Percentiles rank a stretch among this genome's conserved stretches.
Conservation (phyloP, 1,140 invertebrate genomes). For the Drosophila nikananu region DNA sequence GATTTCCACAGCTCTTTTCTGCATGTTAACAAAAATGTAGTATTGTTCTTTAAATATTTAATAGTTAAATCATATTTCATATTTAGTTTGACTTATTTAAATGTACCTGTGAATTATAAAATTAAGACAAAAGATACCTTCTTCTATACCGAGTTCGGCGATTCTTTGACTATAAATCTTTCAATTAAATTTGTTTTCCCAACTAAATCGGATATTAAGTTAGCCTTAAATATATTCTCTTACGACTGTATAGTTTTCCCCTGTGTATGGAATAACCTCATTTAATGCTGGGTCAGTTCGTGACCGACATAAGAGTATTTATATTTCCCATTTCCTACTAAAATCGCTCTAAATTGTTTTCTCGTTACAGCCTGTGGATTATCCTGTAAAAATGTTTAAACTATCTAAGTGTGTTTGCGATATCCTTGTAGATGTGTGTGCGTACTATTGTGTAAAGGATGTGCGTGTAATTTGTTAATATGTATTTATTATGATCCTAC, state of each 20-base stretch:
- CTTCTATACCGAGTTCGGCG: not conserved
- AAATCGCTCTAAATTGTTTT: slow-evolving; percentile 39
- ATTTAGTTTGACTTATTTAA: not conserved
- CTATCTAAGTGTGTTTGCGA: slow-evolving; percentile 39
- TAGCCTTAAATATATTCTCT: not conserved
- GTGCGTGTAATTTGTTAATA: slow-evolving; percentile 58
- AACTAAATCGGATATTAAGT: not conserved
- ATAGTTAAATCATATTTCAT: not conserved
- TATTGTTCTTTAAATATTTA: not conserved
- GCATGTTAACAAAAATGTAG: not conserved
- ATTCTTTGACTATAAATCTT: not conserved
- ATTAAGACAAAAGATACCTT: not conserved
- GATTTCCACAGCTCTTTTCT: slow-evolving; percentile 27
- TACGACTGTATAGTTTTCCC: not conserved
- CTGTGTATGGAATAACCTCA: slow-evolving; percentile 15
- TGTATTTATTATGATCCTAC: slow-evolving; percentile 77
- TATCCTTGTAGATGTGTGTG: slow-evolving; percentile 36
- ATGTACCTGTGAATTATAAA: not conserved
- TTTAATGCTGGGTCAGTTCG: slow-evolving; percentile 27
- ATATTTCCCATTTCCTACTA: slow-evolving; percentile 34
- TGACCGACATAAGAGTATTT: slow-evolving; percentile 41
- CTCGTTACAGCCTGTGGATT: slow-evolving; percentile 45
- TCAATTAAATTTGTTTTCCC: not conserved
- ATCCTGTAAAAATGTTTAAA: slow-evolving; percentile 59
- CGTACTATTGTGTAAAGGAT: slow-evolving; percentile 43